Base-by-base conservation (phyloP, 1,140 invertebrate genomes). In the Harlomillsia oculata region DNA sequence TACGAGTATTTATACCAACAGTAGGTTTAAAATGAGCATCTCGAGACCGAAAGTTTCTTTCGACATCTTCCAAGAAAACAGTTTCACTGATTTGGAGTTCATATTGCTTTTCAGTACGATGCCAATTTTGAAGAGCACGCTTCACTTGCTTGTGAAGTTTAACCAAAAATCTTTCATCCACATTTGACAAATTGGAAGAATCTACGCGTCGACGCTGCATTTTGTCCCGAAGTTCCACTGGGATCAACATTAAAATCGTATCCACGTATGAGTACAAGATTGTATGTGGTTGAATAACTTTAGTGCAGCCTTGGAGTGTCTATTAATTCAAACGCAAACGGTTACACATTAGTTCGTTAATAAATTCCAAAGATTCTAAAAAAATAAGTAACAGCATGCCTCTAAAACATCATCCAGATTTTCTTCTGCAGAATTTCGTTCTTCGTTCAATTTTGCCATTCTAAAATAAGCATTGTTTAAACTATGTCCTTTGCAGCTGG, bases 391-490 rank as follows among this genome's bases (percentile, higher is more conserved):
- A 43, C 40, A 39, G n/a, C 53, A 8, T 32, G 39, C 43, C 76
- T 96, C 89, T 40, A 98, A 75, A 59, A 91, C 83, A 76, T 97
- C 93, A 72, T 97, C 92, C 1, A 98, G 80, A 64, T 82, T 83
- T 75, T 98, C 95, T 74, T 97, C 93, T 11, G 94, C 90, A 73
- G 97, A 94, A 68, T 85, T 90, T 70, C 94, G 93, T 65, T 99
- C 95, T n/a, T 85, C 82, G 69, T 85, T 93, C 6, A 98, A 73
- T 75, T 98, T 98, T n/a, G 95, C 89, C 55, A 92, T 82, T 74
- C 92, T 94, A 71, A 99, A 99, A 71, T 99, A 97, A 9, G 85
- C 84, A 64, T 89, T 84, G 59, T 86, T 84, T 25, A 99, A 74
- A 26, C 82, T 83, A 63, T 88, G 86, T 46, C 83, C 83, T 39